phyloP scores from a whole-genome alignment of 2,113 vertebrate genomes.

The Morone saxatilis region DNA sequence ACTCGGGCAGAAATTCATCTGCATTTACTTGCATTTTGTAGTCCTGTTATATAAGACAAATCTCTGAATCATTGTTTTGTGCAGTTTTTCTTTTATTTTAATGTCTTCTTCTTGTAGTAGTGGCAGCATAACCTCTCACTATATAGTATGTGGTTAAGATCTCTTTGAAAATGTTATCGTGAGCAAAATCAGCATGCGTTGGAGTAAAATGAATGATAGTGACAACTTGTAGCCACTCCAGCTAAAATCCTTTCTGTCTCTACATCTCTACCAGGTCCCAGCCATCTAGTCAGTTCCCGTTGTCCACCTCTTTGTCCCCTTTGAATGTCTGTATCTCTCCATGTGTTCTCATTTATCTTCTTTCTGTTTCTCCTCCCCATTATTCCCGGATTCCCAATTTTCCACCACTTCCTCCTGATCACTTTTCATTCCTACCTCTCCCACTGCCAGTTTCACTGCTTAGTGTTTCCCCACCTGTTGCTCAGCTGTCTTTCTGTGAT shows the following conservation, averaged over 20 bases:
- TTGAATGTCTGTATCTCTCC: conserved; percentile 17
- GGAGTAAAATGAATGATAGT: not conserved
- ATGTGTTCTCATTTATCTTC: conserved; percentile 69
- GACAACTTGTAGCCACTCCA: not conserved
- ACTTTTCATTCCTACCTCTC: conserved; percentile 51
- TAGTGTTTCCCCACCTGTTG: conserved; percentile 76
- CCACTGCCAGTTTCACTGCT: conserved; percentile 13
- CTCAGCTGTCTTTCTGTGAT: conserved; percentile 68
- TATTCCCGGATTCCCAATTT: conserved; percentile 57
- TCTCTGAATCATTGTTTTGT: not conserved
- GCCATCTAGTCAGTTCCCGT: not conserved
- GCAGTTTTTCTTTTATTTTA: not conserved
- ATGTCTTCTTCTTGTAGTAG: not conserved
- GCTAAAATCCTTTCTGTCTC: not conserved
- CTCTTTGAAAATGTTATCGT: not conserved
- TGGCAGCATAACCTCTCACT: not conserved
- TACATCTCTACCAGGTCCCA: not conserved
- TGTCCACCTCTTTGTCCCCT: not conserved
- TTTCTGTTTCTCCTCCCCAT: conserved; percentile 41
- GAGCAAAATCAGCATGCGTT: not conserved
- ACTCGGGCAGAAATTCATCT: not conserved
- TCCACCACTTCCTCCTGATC: conserved; percentile 52
- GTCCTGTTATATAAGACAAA: not conserved
- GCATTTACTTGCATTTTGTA: not conserved
- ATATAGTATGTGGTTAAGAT: not conserved